Percentiles rank a stretch among this genome's conserved stretches.
phyloP scores from a whole-genome alignment of 2,113 vertebrate genomes.

The Collichthys lucidus region DNA sequence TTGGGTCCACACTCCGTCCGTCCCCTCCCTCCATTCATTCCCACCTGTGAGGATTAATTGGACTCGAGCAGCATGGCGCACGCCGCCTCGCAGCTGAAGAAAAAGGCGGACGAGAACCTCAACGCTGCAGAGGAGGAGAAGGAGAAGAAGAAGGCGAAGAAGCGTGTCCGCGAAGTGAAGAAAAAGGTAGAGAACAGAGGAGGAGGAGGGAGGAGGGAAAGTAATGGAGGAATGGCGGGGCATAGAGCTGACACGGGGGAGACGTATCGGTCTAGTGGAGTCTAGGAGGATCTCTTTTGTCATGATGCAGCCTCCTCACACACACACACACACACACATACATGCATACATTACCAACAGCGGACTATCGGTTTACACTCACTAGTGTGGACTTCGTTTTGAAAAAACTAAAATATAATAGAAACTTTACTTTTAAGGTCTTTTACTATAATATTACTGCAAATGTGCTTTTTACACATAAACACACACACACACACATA shows the following conservation, averaged over 20 bases:
- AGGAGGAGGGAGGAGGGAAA: constrained; percentile 1
- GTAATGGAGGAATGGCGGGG: constrained; percentile 13
- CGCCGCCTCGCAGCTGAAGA: constrained; percentile 98
- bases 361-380: too few species aligned
- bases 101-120: constrained; percentile 95
- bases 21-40: constrained; percentile 27
- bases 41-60: constrained; percentile 85
- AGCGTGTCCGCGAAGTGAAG: constrained; percentile 91
- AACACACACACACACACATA: constrained; percentile 3
- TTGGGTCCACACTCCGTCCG: constrained; percentile 62
- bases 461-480: too few species aligned
- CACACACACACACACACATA: constrained; percentile 46
- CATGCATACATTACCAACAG: not conserved
- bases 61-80: constrained; percentile 93
- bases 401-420: too few species aligned
- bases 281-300: constrained; percentile 70
- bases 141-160: constrained; percentile 91
- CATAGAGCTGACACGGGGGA: constrained; percentile 11
- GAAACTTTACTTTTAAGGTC: not conserved
- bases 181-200: constrained; percentile 95
- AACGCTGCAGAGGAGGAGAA: constrained; percentile 93
- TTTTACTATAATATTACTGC: too few species aligned
- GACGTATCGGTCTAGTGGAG: constrained; percentile 38
- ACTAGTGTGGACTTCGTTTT: too few species aligned
- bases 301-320: constrained; percentile 52